Conservation (phyloP, 2,797 vertebrate genomes). For the Oreonectes daqikongensis region DNA sequence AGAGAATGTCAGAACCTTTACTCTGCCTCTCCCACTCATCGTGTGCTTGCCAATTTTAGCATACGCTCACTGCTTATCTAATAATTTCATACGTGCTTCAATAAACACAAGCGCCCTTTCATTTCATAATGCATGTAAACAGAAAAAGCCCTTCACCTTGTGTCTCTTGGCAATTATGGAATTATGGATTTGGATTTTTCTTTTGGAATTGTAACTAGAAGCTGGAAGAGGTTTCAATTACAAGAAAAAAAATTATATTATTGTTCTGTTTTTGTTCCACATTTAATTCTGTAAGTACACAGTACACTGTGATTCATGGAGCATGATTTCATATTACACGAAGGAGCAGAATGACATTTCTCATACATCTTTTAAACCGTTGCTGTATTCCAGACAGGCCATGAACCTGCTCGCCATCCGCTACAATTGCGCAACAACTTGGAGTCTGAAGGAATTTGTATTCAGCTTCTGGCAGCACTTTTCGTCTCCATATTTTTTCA, state of each 20-base stretch:
- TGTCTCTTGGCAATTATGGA: constrained; percentile 29
- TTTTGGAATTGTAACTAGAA: neutral
- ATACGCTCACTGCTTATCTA: constrained; percentile 37
- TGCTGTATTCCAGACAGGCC: neutral
- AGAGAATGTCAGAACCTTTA: constrained; percentile 54
- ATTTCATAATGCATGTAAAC: constrained; percentile 39
- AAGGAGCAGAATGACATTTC: neutral
- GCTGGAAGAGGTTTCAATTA: neutral
- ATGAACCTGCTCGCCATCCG: neutral
- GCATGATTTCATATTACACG: neutral
- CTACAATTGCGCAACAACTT: neutral
- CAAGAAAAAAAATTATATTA: neutral
- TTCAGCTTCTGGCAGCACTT: constrained; percentile 42
- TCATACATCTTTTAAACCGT: constrained; percentile 6
- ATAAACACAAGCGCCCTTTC: constrained; percentile 40
- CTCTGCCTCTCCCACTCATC: constrained; percentile 43
- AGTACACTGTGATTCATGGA: constrained; percentile 1
- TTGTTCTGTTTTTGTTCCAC: neutral
- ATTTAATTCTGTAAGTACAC: neutral
- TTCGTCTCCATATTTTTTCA: neutral
- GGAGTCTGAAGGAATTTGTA: neutral
- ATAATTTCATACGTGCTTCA: constrained; percentile 48
- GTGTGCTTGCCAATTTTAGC: constrained; percentile 45
- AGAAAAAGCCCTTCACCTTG: constrained; percentile 15
- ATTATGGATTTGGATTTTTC: constrained; percentile 23